phyloP scores from a whole-genome alignment of 2,888 invertebrate genomes.

The Malthinus seriepunctatus region DNA sequence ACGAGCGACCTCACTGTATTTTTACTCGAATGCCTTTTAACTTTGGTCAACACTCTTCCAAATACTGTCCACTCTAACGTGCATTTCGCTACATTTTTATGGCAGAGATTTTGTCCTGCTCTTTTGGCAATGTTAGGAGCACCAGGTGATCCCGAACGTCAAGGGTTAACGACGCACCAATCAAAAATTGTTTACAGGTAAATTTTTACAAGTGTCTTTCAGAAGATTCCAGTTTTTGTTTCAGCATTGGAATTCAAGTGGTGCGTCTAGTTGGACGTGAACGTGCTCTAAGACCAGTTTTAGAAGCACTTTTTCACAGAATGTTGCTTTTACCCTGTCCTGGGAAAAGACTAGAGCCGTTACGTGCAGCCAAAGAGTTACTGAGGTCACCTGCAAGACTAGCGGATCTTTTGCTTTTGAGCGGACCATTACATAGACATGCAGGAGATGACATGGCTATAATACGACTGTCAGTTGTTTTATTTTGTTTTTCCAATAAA shows the following conservation, averaged over 20 bases:
- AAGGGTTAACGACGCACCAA: slow-evolving; percentile 80
- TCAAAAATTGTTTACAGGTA: slow-evolving; percentile 89
- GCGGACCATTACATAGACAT: slow-evolving; percentile 64
- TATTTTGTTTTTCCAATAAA: slow-evolving; percentile 55
- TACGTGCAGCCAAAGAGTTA: slow-evolving; percentile 81
- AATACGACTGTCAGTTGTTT: slow-evolving; percentile 69
- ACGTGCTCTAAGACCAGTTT: slow-evolving; percentile 83
- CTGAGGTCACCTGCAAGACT: slow-evolving; percentile 78
- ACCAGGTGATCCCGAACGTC: slow-evolving; percentile 77
- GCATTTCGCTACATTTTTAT: slow-evolving; percentile 85
- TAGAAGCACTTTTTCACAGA: slow-evolving; percentile 91
- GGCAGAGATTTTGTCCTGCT: slow-evolving; percentile 93
- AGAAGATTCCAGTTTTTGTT: background rate
- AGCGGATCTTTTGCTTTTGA: slow-evolving; percentile 69
- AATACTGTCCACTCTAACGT: slow-evolving; percentile 81
- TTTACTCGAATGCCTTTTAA: slow-evolving; percentile 83
- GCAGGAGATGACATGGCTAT: slow-evolving; percentile 80
- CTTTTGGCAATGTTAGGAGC: slow-evolving; percentile 86
- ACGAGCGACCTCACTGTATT: slow-evolving; percentile 72
- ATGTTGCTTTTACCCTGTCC: slow-evolving; percentile 89
- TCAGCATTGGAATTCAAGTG: slow-evolving; percentile 85
- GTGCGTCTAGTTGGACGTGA: slow-evolving; percentile 87
- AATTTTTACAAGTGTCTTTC: slow-evolving; percentile 2
- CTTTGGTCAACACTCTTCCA: slow-evolving; percentile 80
- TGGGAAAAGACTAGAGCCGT: slow-evolving; percentile 80